These are phyloP conservation scores for Genyomyrus donnyi DNA, from an alignment of 2,113 vertebrate genomes.

Conservation along the genomic window DNA sequence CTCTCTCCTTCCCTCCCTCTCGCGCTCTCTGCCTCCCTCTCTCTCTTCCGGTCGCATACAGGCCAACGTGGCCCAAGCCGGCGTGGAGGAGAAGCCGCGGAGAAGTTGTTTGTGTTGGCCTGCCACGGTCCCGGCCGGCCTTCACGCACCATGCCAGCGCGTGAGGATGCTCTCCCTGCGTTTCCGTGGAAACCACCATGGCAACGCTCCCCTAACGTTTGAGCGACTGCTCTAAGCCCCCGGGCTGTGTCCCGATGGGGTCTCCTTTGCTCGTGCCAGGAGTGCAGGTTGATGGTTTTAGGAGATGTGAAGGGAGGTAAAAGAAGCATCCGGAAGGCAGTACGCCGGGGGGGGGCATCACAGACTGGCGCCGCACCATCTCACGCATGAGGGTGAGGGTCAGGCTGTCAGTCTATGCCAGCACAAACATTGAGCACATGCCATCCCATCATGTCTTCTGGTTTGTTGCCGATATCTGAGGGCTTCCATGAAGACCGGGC, in stretches of 20 bases:
- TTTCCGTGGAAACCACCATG: not conserved
- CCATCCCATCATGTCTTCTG: not conserved
- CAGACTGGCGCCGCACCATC: not conserved
- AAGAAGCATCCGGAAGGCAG: not conserved
- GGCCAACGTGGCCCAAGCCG: not conserved
- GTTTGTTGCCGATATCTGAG: not conserved
- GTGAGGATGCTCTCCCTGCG: not conserved
- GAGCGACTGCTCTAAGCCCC: not conserved
- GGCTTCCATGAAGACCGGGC: not conserved
- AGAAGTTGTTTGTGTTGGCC: not conserved
- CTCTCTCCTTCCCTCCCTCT: not conserved
- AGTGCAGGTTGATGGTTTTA: constrained; percentile 12
- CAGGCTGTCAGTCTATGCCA: not conserved
- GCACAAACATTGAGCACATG: not conserved
- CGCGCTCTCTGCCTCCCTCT: not conserved
- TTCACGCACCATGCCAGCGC: not conserved
- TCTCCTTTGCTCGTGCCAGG: not conserved
- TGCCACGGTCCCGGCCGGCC: not conserved
- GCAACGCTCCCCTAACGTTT: not conserved
- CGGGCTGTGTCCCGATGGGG: not conserved
- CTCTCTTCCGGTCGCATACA: not conserved
- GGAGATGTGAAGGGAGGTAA: not conserved
- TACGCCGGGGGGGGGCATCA: not conserved
- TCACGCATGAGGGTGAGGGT: not conserved
- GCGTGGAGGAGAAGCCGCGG: not conserved